Evolutionary conservation across 2,888 invertebrate genomes (phyloP).

Genomic region (Ecliptopera silaceata): DNA sequence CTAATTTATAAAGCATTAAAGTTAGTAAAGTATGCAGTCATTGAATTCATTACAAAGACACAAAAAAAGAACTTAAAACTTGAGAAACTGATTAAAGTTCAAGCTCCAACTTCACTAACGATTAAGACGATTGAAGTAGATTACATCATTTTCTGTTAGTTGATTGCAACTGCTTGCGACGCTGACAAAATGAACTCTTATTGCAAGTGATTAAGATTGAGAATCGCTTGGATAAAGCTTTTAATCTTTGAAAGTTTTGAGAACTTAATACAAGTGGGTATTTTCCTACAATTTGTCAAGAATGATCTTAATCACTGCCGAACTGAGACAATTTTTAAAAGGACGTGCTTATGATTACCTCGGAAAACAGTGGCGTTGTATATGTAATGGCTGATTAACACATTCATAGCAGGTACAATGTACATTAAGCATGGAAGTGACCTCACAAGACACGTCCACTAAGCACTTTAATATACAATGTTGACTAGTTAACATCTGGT

Average conservation of each 20-base stretch:
- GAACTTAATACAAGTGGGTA: neutral
- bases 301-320: too few species aligned
- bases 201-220: neutral
- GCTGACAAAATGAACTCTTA: neutral
- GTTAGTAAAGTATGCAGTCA: neutral
- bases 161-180: neutral
- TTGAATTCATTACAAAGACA: neutral
- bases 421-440: too few species aligned
- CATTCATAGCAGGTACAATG: too few species aligned
- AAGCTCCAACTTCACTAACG: constrained; percentile 7
- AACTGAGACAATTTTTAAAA: too few species aligned
- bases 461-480: too few species aligned
- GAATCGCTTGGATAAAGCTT: neutral
- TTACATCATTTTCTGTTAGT: constrained; percentile 3
- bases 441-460: too few species aligned
- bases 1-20: too few species aligned
- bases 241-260: neutral
- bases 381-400: too few species aligned
- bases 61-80: constrained; percentile 11
- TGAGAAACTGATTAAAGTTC: constrained; percentile 9
- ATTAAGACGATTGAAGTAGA: constrained; percentile 3
- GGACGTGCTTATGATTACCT: too few species aligned
- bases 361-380: too few species aligned
- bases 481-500: too few species aligned
- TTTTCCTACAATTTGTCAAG: neutral